A percentile compares a stretch with the other conserved stretches of the same genome.
Conservation (phyloP, 2,113 vertebrate species). For the Pelusios castaneus region DNA sequence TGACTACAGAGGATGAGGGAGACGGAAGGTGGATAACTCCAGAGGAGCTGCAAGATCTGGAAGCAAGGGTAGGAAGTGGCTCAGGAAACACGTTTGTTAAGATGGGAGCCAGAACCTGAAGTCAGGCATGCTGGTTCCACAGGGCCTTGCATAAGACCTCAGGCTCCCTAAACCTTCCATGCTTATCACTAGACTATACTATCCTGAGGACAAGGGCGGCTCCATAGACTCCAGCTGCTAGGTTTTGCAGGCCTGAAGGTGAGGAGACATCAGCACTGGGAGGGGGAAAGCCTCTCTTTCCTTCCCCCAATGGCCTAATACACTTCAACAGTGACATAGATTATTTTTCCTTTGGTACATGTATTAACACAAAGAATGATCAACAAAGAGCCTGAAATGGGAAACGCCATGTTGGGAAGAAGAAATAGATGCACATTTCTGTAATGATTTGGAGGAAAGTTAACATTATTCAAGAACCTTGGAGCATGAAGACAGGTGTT, state of each 20-base stretch:
- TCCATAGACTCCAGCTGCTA: neutral
- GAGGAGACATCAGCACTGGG: neutral
- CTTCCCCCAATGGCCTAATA: neutral
- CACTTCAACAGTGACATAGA: neutral
- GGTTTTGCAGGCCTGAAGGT: neutral
- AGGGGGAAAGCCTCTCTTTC: neutral
- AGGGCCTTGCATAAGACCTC: too few relatives aligned
- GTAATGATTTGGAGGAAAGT: conserved; percentile 27
- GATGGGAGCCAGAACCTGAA: too few relatives aligned
- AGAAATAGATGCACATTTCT: neutral
- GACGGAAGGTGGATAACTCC: too few relatives aligned
- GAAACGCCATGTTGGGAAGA: neutral
- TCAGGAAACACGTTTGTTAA: too few relatives aligned
- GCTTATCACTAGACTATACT: too few relatives aligned
- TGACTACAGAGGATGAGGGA: too few relatives aligned
- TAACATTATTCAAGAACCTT: neutral
- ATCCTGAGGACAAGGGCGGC: too few relatives aligned
- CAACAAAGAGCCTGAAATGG: neutral
- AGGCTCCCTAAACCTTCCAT: too few relatives aligned
- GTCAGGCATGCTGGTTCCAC: too few relatives aligned
- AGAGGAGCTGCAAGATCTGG: too few relatives aligned
- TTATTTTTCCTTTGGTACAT: neutral
- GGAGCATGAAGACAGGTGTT: conserved; percentile 25
- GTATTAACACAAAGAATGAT: neutral
- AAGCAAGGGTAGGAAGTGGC: too few relatives aligned